Evolutionary conservation across 2,113 vertebrate genomes (phyloP).

Genomic region (Forbesichthys papilliferus): DNA sequence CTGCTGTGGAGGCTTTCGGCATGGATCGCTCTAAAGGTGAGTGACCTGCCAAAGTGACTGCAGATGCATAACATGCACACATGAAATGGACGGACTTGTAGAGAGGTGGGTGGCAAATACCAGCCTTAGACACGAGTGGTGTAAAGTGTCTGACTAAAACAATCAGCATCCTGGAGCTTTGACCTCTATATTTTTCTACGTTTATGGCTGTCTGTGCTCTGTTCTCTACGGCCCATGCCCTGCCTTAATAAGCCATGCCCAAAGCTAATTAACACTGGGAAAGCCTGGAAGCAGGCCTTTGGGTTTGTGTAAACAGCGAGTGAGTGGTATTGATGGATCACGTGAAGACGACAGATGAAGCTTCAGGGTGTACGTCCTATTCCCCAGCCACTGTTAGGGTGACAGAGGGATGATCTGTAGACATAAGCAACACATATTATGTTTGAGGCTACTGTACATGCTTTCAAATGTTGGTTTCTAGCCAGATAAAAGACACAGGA

Average conservation of each 20-base stretch:
- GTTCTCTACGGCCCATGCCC: neutral
- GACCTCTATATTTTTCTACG: conserved; percentile 9
- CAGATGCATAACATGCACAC: conserved; percentile 7
- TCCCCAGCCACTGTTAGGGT: neutral
- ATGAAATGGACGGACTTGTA: neutral
- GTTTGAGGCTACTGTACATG: no score
- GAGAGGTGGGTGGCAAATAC: neutral
- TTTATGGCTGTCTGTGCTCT: conserved; percentile 3
- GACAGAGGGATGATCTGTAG: no score
- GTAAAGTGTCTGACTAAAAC: no score
- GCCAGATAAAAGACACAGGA: no score
- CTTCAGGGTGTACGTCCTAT: neutral
- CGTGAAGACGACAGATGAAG: neutral
- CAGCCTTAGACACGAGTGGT: neutral
- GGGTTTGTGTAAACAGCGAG: conserved; percentile 5
- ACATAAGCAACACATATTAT: no score
- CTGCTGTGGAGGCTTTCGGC: conserved; percentile 25
- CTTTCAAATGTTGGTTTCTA: neutral
- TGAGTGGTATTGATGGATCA: conserved; percentile 1
- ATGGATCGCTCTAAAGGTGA: conserved; percentile 54
- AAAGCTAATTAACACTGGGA: neutral
- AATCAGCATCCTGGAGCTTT: no score
- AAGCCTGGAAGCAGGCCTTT: neutral
- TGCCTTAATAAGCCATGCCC: neutral
- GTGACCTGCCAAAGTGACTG: conserved; percentile 41